Conservation (phyloP, 2,113 vertebrate species). For the Pungitius pungitius region DNA sequence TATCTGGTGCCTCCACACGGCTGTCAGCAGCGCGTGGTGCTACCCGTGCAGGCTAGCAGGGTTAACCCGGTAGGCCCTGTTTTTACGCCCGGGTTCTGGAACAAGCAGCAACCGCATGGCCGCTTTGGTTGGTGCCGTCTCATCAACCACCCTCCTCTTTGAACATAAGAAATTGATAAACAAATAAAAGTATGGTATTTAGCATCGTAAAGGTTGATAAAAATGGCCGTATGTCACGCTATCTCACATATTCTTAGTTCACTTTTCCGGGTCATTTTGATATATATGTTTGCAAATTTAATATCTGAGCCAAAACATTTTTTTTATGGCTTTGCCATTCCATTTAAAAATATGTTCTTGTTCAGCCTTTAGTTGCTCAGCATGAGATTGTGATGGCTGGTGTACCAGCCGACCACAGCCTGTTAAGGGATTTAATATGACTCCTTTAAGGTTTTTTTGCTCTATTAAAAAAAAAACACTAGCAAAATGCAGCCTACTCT, state of each 20-base stretch:
- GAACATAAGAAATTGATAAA: background rate
- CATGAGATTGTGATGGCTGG: constrained; percentile 14
- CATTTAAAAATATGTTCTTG: background rate
- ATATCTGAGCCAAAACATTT: background rate
- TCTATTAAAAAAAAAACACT: background rate
- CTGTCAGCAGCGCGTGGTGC: background rate
- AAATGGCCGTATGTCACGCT: constrained; percentile 3
- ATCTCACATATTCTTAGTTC: background rate
- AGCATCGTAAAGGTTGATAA: background rate
- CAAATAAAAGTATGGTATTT: background rate
- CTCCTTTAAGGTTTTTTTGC: constrained; percentile 1
- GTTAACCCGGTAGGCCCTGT: background rate
- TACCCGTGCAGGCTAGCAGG: background rate
- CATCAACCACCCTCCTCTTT: background rate
- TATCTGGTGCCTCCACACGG: background rate
- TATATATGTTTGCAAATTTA: background rate
- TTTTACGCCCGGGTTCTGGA: background rate
- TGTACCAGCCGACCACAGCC: constrained; percentile 8
- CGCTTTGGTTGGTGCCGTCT: background rate
- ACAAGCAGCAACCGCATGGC: background rate
- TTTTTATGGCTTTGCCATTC: background rate
- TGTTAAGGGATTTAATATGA: constrained; percentile 26
- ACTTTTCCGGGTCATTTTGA: constrained; percentile 5
- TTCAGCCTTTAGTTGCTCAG: constrained; percentile 12
- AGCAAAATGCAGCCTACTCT: constrained; percentile 3